Evolutionary conservation across 2,888 invertebrate species (phyloP), one percentile per base, ranked within the genome.

Genomic region (Agrochola circellaris): DNA sequence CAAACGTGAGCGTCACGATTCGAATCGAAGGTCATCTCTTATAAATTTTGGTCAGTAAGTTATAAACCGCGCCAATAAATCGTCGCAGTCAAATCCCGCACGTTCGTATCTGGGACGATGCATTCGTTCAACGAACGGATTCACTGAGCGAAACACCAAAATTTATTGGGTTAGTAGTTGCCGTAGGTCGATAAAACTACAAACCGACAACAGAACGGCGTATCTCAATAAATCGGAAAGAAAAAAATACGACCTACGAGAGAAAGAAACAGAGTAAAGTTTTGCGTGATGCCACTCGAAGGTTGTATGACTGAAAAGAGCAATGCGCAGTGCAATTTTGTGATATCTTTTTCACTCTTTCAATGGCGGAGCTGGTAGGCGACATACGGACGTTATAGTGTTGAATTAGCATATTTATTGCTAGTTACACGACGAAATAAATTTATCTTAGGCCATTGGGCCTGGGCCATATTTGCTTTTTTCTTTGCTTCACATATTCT

Each of bases 131-230:
- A 89, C 93, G 93, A 95, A 93, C 93, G 95, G 95, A 96, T 95
- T 95, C 96, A 95, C 94, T 96, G 95, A 95, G 94, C 95, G 96
- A 96, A 96, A 96, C 96, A 96, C 96, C 96, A 91, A 96, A 96
- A 96, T 96, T 96, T 96, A 96, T 96, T 96, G 92, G 96, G 96
- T 96, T 96, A 96, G 96, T 96, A 96, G 96, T 96, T 94, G 94
- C 96, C 94, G 94, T 95, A 96, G 96, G 96, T 96, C 96, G 96
- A 96, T 96, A 96, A 96, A 96, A 96, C 94, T 95, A 93, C 90
- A 89, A 84, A 88, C 89, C 92, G 89, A 91, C 90, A 90, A 88
- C 91, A 92, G 90, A 96, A 96, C 85, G 94, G 87, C 94, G 94
- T 95, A 96, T 93, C 93, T 95, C 93, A 89, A 91, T 90, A 91